Evolutionary conservation across 2,113 vertebrate genomes (phyloP).

Genomic region (Hemiprocne comata): DNA sequence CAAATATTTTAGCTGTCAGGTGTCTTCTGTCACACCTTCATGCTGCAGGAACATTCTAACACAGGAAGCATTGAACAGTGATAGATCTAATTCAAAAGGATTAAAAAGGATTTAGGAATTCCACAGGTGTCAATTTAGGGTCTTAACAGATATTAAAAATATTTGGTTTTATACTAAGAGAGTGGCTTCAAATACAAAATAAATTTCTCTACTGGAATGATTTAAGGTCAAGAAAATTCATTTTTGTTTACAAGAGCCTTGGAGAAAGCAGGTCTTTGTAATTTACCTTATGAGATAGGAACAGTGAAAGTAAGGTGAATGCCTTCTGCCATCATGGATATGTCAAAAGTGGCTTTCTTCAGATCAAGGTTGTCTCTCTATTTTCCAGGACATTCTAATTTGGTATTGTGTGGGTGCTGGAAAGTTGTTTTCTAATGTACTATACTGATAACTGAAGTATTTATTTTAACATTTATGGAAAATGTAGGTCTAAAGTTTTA

Average conservation of each 20-base stretch:
- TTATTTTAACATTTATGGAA: not conserved
- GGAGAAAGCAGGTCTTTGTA: not conserved
- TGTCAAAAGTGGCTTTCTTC: not conserved
- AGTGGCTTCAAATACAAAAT: not conserved
- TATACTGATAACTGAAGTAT: not conserved
- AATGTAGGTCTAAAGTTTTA: not conserved
- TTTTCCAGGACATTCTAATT: conserved; percentile 50
- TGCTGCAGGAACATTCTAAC: not conserved
- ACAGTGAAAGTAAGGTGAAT: not conserved
- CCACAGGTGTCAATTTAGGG: not conserved
- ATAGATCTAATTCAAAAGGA: not conserved
- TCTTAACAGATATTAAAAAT: not conserved
- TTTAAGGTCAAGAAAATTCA: not conserved
- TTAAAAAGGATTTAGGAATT: not conserved
- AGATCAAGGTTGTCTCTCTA: not conserved
- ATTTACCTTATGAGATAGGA: not conserved
- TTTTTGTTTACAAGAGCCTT: not conserved
- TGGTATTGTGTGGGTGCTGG: not conserved
- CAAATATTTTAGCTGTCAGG: conserved; percentile 1
- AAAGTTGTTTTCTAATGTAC: not conserved
- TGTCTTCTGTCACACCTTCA: not conserved
- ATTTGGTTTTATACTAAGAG: not conserved
- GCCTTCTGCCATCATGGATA: not conserved
- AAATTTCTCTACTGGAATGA: not conserved
- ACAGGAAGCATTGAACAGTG: not conserved